Percentiles rank a stretch among this genome's conserved stretches.
Conservation (phyloP, 2,888 invertebrate genomes). For the Frankliniella fusca region DNA sequence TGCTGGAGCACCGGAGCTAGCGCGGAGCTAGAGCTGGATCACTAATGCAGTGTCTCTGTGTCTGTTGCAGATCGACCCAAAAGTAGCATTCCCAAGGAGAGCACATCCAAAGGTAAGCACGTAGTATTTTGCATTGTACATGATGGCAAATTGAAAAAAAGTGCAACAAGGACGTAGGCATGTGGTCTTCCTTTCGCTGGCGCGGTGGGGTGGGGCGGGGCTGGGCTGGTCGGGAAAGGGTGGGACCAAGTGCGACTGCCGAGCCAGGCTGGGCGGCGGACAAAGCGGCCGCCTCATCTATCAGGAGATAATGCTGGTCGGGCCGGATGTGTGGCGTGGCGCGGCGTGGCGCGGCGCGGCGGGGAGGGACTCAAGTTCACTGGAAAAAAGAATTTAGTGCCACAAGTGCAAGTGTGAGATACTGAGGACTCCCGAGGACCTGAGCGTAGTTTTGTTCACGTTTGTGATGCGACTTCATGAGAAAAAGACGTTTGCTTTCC, state of each 20-base stretch:
- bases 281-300: constrained; percentile 13
- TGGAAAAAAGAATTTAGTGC: no score
- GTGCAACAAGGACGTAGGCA: not conserved
- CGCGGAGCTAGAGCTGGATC: no score
- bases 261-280: not conserved
- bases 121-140: no score
- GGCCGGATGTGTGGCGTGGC: constrained; percentile 40
- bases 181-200: not conserved
- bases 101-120: constrained; percentile 98
- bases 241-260: not conserved
- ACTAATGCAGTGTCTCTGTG: constrained; percentile 41
- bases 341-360: constrained; percentile 43
- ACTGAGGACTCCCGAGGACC: no score
- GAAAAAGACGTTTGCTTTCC: no score
- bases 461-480: no score
- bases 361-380: constrained; percentile 34
- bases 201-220: no score
- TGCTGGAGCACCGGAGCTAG: no score
- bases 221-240: no score
- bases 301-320: constrained; percentile 33
- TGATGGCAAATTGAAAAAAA: not conserved
- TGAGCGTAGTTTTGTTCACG: no score
- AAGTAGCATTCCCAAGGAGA: constrained; percentile 99
- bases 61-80: constrained; percentile 94
- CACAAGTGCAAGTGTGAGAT: no score